Evolutionary conservation across 1,140 invertebrate genomes (phyloP).

Genomic region (Cataglyphis hispanica): DNA sequence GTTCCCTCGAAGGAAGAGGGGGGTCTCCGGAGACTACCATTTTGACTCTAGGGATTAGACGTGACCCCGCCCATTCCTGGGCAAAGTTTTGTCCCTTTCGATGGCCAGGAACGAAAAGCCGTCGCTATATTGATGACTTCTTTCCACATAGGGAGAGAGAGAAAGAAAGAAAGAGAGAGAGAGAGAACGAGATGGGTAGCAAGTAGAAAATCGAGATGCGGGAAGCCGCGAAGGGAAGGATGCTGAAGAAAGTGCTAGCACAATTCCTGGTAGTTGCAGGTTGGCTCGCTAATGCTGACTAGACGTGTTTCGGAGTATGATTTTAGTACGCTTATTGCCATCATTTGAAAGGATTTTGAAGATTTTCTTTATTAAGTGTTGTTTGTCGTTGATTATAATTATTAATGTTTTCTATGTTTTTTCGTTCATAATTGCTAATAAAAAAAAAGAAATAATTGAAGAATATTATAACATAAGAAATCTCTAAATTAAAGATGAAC

Average conservation of each 20-base stretch:
- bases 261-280: slow-evolving; percentile 31
- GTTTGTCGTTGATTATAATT: slow-evolving; percentile 22
- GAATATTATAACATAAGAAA: not conserved
- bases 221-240: slow-evolving; percentile 31
- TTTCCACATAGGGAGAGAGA: slow-evolving; percentile 74
- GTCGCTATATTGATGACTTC: slow-evolving; percentile 84
- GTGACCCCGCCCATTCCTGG: slow-evolving; percentile 85
- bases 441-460: not conserved
- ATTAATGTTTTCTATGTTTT: not conserved
- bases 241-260: slow-evolving; percentile 7
- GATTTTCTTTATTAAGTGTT: slow-evolving; percentile 18
- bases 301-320: not conserved
- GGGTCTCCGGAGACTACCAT: slow-evolving; percentile 86
- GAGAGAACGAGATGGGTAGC: slow-evolving; percentile 30
- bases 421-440: slow-evolving; percentile 13
- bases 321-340: slow-evolving; percentile 36
- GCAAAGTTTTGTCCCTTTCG: slow-evolving; percentile 83
- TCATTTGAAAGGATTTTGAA: slow-evolving; percentile 17
- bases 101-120: slow-evolving; percentile 83
- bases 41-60: slow-evolving; percentile 87
- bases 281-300: slow-evolving; percentile 27
- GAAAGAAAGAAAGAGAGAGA: slow-evolving; percentile 38
- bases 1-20: slow-evolving; percentile 43
- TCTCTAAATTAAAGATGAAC: not conserved
- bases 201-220: slow-evolving; percentile 37